These are phyloP conservation scores for Homarus gammarus DNA, from an alignment of 2,888 invertebrate genomes.

Conservation along the genomic window DNA sequence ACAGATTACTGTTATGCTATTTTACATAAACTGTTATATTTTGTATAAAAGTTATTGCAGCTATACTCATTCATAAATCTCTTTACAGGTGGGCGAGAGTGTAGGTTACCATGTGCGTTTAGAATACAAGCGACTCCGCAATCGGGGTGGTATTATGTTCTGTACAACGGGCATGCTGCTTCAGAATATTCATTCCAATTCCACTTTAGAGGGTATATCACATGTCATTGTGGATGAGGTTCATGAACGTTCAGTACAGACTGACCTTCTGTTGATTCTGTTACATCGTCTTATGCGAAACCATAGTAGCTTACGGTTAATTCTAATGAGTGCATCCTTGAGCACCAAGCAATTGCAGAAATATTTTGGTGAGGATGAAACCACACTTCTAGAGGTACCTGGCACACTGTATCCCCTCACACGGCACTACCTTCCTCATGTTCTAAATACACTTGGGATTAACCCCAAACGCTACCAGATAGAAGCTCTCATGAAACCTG, in stretches of 20 bases:
- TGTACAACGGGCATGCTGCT: conserved; percentile 86
- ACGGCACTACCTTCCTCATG: conserved; percentile 43
- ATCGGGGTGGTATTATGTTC: conserved; percentile 84
- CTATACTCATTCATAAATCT: conserved; percentile 23
- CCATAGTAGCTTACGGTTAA: conserved; percentile 82
- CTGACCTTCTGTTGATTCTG: conserved; percentile 84
- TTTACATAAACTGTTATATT: neutral
- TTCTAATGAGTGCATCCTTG: conserved; percentile 88
- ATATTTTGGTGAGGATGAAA: conserved; percentile 80
- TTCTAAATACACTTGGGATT: conserved; percentile 76
- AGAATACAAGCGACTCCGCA: conserved; percentile 77
- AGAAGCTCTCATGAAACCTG: conserved; percentile 79
- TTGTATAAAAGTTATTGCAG: too few species aligned
- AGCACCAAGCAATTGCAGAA: conserved; percentile 83
- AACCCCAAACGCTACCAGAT: conserved; percentile 19
- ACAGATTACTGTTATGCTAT: too few species aligned
- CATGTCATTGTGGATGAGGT: conserved; percentile 88
- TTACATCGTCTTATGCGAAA: conserved; percentile 82
- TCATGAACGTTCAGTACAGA: conserved; percentile 86
- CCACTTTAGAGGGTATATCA: conserved; percentile 82
- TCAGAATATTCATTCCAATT: conserved; percentile 76
- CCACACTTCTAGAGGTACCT: conserved; percentile 77
- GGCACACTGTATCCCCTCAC: conserved; percentile 60
- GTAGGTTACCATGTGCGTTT: conserved; percentile 85
- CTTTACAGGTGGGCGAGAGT: conserved; percentile 82